phyloP scores from a whole-genome alignment of 2,888 invertebrate genomes.

The Rhogogaster chlorosoma region DNA sequence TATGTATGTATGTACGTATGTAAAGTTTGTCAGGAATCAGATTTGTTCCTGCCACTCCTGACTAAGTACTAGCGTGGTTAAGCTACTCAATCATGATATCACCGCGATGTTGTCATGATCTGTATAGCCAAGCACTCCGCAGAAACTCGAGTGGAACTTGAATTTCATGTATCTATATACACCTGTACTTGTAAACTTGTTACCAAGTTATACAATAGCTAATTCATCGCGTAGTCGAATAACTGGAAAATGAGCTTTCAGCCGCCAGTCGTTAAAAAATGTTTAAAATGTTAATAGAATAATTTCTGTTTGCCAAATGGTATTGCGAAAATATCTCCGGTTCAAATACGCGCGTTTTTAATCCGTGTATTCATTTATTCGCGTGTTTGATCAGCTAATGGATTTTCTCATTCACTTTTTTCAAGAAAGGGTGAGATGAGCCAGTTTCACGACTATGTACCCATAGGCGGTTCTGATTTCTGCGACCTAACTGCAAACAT shows the following conservation, averaged over 20 bases:
- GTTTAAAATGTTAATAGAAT: not conserved
- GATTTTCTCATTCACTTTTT: not conserved
- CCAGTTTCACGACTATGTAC: not conserved
- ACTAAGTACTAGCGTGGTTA: not conserved
- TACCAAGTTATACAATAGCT: slow-evolving; percentile 1
- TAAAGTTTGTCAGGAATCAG: not conserved
- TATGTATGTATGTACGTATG: not conserved
- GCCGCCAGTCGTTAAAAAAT: not conserved
- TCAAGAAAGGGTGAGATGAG: not conserved
- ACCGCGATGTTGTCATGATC: not conserved
- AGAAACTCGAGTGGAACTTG: not conserved
- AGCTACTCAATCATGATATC: not conserved
- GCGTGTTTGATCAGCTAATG: not conserved
- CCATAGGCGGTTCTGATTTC: not conserved
- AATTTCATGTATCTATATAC: not conserved
- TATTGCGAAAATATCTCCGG: not conserved
- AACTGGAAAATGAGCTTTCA: not conserved
- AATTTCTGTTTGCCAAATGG: not conserved
- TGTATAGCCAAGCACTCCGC: not conserved
- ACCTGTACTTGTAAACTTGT: slow-evolving; percentile 3
- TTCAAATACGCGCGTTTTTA: not conserved
- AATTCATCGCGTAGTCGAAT: not conserved
- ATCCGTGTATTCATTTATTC: not conserved
- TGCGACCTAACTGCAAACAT: not conserved
- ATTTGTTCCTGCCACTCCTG: not conserved